Evolutionary conservation across 2,888 invertebrate genomes (phyloP), one percentile per base, ranked within the genome.

Genomic region (Orchesella flavescens): DNA sequence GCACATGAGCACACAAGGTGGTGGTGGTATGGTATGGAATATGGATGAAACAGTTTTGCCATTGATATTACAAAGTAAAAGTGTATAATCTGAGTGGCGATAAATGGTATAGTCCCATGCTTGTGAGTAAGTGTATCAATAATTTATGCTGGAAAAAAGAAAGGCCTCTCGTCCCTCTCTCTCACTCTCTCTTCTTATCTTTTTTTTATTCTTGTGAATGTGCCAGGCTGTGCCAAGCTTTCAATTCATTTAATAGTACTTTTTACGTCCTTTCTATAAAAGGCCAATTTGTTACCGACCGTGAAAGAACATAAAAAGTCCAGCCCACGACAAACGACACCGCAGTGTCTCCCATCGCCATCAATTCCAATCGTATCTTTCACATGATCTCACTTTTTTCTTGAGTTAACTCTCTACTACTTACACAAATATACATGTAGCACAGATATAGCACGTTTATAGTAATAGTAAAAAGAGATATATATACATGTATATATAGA

Each of bases 331-430:
- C 79, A 79, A 79, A 79, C 79, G 79, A 79, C 79, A 79, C 79
- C 79, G 79, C 79, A 79, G 79, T 79, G 79, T 79, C 72, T 79
- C 79, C 79, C 79, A 79, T 79, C 72, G 72, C 79, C 79, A 79
- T 79, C 79, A 72, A 79, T 79, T 79, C 79, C 79, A 79, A 72
- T 72, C 65, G n/a, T 72, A 72, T 73, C 72, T 72, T 74, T 79
- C 79, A 34, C 79, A 72, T 79, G 79, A 79, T 79, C 79, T 72
- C 79, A 79, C 79, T 55, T 44, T 55, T 65, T 72, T 73, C 57
- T 43, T 57, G 53, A 76, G 55, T 44, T 61, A 23, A 75, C 76
- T 69, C 76, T 69, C 21, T 23, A 65, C 34, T 17, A 17, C 23
- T 44, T 23, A 17, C 46, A 44, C 21, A 61, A 19, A 49, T 19